Evolutionary conservation across 2,888 invertebrate genomes (phyloP).

Genomic region (Aphodius sticticus): DNA sequence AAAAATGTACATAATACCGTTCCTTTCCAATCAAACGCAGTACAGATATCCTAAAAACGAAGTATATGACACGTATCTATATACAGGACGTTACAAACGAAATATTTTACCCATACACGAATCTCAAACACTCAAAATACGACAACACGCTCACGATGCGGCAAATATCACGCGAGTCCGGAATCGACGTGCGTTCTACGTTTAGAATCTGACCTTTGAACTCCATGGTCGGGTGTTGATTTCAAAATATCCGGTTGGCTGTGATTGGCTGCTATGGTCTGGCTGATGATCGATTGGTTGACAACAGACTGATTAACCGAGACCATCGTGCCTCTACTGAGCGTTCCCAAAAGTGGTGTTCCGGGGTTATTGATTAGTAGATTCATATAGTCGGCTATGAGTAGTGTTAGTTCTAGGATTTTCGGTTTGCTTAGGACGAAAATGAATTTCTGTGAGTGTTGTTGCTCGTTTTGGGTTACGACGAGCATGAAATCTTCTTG

Average conservation of each 20-base stretch:
- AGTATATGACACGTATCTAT: background rate
- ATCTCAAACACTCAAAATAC: background rate
- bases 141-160: background rate
- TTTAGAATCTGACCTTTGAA: conserved; percentile 63
- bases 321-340: conserved; percentile 66
- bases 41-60: background rate
- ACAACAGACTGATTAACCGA: conserved; percentile 59
- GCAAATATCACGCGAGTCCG: conserved; percentile 60
- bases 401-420: conserved; percentile 88
- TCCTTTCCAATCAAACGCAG: background rate
- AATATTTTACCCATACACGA: no score
- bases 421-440: conserved; percentile 93
- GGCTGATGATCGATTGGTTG: conserved; percentile 57
- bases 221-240: conserved; percentile 81
- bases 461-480: conserved; percentile 81
- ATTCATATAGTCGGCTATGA: conserved; percentile 95
- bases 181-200: conserved; percentile 61
- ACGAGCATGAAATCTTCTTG: conserved; percentile 98
- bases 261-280: conserved; percentile 53
- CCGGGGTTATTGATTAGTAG: conserved; percentile 80
- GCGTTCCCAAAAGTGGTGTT: conserved; percentile 81
- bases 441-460: conserved; percentile 79
- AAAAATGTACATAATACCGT: no score
- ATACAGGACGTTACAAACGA: background rate
- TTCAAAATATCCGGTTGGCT: conserved; percentile 83